Evolutionary conservation across 2,113 vertebrate genomes (phyloP), one percentile per base, ranked within the genome.

Genomic region (Crotophaga sulcirostris): DNA sequence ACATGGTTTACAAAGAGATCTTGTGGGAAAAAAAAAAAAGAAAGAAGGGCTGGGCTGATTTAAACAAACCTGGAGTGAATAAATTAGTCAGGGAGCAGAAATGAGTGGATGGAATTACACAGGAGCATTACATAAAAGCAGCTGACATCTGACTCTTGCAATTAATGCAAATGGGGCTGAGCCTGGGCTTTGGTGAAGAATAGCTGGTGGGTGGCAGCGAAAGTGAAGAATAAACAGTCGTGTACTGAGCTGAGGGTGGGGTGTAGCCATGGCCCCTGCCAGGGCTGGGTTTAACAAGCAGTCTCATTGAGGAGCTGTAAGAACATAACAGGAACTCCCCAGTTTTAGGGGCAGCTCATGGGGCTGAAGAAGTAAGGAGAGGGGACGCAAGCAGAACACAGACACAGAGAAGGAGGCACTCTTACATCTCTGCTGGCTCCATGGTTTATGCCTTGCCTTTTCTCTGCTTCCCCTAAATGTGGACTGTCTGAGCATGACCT

Each of bases 31-130:
- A 11, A 19, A 20, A 16, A 4, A 6, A 16, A 24, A 14, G 17
- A 9, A 20, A 4, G 49, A 55, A 55, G 59, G 34, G 36, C 67
- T 70, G 55, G n/a, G 34, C 67, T 93, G 89, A 42, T 63, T 94
- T 85, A 93, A 94, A 59, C 76, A 66, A 91, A 93, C 78, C 63
- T 58, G 55, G 67, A 87, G 82, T 74, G 87, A 94, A 93, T 90
- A 95, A 94, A 91, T 95, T 59, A 89, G 84, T 67, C 84, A 59
- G 75, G 87, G 87, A 94, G 67, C 20, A 7, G 92, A 88, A 96
- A 80, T 1, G 1, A 95, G 87, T 20, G 33, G 89, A 66, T 83
- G 75, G 90, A 93, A 94, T 95, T 85, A 95, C 87, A 86, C 4
- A 8, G 74, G 67, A 89, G 55, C 0, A 0, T 94, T 94, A 85